Conservation (phyloP, 2,113 vertebrate genomes). For the Callorhinus ursinus region DNA sequence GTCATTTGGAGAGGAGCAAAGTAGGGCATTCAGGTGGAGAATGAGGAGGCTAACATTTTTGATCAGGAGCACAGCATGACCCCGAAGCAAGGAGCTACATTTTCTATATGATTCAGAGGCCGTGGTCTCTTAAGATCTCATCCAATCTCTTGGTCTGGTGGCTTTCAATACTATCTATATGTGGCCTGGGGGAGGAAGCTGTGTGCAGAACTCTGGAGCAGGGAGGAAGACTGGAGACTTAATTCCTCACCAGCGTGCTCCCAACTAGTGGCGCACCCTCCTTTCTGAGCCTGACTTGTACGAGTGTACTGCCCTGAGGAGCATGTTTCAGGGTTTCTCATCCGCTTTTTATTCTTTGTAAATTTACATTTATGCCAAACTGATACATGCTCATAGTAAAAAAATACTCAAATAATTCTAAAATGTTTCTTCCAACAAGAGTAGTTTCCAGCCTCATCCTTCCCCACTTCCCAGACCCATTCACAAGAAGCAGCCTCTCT, state of each 20-base stretch:
- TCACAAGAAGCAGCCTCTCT: neutral
- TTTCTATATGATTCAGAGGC: neutral
- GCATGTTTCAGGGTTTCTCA: neutral
- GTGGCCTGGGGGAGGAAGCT: neutral
- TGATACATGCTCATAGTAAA: neutral
- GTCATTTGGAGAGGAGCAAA: constrained; percentile 23
- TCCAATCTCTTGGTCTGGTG: no score
- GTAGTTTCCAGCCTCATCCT: neutral
- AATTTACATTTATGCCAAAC: neutral
- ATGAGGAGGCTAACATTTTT: constrained; percentile 28
- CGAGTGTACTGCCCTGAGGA: neutral
- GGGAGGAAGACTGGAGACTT: neutral
- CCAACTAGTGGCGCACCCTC: neutral
- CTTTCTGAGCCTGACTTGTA: neutral
- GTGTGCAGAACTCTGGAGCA: neutral
- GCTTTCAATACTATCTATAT: no score
- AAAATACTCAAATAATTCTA: neutral
- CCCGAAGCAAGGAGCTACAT: neutral
- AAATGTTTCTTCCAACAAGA: neutral
- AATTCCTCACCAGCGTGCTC: neutral
- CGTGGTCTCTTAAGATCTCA: no score
- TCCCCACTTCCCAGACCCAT: neutral
- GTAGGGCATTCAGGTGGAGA: constrained; percentile 37
- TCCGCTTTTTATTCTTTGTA: neutral
- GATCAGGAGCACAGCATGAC: neutral